Conservation (phyloP, 2,797 vertebrate genomes). For the Chelon auratus region DNA sequence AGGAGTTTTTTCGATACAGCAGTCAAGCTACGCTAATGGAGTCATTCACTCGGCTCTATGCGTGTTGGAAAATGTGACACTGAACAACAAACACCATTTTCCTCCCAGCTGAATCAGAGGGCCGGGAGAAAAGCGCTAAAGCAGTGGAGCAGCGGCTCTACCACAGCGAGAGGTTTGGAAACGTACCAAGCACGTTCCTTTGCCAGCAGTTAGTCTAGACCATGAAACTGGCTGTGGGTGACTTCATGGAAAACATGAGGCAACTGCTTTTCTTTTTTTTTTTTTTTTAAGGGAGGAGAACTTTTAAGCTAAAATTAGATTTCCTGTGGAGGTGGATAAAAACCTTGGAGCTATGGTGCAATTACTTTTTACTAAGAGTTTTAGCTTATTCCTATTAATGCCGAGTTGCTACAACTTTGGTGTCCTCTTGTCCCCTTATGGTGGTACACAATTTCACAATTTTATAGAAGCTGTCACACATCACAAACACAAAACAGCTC, state of each 20-base stretch:
- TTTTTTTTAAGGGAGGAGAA: slow-evolving; percentile 27
- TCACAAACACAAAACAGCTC: slow-evolving; percentile 6
- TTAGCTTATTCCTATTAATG: not conserved
- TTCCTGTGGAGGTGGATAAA: slow-evolving; percentile 26
- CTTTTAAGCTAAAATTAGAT: slow-evolving; percentile 36
- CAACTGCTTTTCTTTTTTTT: slow-evolving; percentile 21
- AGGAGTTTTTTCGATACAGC: slow-evolving; percentile 17
- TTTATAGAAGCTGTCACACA: not conserved
- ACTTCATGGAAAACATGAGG: slow-evolving; percentile 75
- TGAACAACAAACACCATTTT: slow-evolving; percentile 39
- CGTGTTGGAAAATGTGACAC: slow-evolving; percentile 19
- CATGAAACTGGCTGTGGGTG: slow-evolving; percentile 58
- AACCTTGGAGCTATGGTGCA: slow-evolving; percentile 14
- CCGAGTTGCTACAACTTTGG: not conserved
- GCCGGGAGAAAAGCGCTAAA: slow-evolving; percentile 41
- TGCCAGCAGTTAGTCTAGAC: slow-evolving; percentile 76
- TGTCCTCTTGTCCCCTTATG: not conserved
- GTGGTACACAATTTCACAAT: slow-evolving; percentile 4
- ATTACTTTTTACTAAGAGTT: not conserved
- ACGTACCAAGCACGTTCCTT: slow-evolving; percentile 52
- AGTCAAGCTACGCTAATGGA: slow-evolving; percentile 21
- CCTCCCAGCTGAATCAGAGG: slow-evolving; percentile 26
- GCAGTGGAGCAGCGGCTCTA: slow-evolving; percentile 51
- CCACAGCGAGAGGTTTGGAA: slow-evolving; percentile 63
- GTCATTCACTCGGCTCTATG: slow-evolving; percentile 38